Evolutionary conservation across 2,113 vertebrate genomes (phyloP).

Genomic region (Pongo pygmaeus): DNA sequence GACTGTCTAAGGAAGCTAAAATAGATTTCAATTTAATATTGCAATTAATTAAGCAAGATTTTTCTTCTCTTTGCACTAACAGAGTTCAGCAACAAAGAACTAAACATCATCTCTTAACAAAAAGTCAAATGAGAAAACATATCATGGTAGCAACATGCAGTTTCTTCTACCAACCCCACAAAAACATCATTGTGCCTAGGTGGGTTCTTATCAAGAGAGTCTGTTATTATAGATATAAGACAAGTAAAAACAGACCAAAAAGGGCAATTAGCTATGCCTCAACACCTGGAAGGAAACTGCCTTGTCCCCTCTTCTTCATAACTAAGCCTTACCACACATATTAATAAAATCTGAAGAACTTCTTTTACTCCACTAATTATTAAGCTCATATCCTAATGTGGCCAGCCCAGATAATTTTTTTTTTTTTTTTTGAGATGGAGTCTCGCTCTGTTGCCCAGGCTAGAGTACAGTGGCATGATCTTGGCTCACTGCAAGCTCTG

Average conservation of each 20-base stretch:
- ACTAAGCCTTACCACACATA: not conserved
- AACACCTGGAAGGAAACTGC: not conserved
- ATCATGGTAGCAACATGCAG: not conserved
- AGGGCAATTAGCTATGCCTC: not conserved
- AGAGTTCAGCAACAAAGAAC: conserved; percentile 42
- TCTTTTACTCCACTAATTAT: conserved; percentile 11
- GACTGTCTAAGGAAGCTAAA: not conserved
- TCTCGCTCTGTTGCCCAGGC: no score
- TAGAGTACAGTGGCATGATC: no score
- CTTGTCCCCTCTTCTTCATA: not conserved
- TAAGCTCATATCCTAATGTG: not conserved
- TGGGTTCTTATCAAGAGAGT: not conserved
- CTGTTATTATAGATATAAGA: not conserved
- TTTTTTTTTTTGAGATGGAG: no score
- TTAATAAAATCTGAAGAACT: not conserved
- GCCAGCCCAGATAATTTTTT: conserved; percentile 8
- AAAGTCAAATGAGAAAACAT: conserved; percentile 14
- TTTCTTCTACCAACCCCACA: not conserved
- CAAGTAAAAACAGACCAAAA: conserved; percentile 2
- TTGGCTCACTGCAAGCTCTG: no score
- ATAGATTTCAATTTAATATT: conserved; percentile 30
- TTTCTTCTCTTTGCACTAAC: conserved; percentile 41
- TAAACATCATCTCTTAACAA: conserved; percentile 35
- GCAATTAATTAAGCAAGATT: conserved; percentile 32
- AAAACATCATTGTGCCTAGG: not conserved